Conservation (phyloP, 1,140 invertebrate species). For the Zaprionus ghesquierei region DNA sequence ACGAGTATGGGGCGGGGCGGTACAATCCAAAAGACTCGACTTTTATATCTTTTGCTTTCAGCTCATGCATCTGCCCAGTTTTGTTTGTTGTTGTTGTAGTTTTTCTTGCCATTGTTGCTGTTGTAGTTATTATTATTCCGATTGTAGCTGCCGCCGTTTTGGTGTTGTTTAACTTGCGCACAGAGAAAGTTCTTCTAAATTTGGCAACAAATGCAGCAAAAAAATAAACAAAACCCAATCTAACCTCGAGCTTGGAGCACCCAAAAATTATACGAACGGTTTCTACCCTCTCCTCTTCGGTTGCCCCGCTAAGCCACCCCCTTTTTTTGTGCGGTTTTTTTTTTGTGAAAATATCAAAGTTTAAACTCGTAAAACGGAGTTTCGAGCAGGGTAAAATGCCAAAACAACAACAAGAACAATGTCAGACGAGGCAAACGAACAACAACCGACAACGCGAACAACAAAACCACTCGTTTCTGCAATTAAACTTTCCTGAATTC, state of each 20-base stretch:
- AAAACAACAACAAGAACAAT: neutral
- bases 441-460: neutral
- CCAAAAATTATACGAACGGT: slow-evolving; percentile 25
- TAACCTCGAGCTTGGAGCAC: slow-evolving; percentile 5
- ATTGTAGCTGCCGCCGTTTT: slow-evolving; percentile 38
- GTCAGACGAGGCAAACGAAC: neutral
- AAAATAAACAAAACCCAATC: slow-evolving; percentile 47
- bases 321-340: slow-evolving; percentile 37
- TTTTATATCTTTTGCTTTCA: slow-evolving; percentile 26
- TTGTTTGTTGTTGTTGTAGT: slow-evolving; percentile 16
- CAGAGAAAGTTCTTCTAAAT: slow-evolving; percentile 63
- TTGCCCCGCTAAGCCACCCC: neutral
- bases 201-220: slow-evolving; percentile 49
- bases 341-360: slow-evolving; percentile 68
- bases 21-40: slow-evolving; percentile 33
- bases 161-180: slow-evolving; percentile 46
- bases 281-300: neutral
- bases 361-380: slow-evolving; percentile 59
- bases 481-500: slow-evolving; percentile 21
- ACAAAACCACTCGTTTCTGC: slow-evolving; percentile 6
- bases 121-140: slow-evolving; percentile 66
- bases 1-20: neutral
- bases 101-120: neutral
- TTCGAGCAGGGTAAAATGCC: slow-evolving; percentile 1
- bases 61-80: slow-evolving; percentile 20